Evolutionary conservation across 2,113 vertebrate genomes (phyloP).

Genomic region (Calyptomena viridis): DNA sequence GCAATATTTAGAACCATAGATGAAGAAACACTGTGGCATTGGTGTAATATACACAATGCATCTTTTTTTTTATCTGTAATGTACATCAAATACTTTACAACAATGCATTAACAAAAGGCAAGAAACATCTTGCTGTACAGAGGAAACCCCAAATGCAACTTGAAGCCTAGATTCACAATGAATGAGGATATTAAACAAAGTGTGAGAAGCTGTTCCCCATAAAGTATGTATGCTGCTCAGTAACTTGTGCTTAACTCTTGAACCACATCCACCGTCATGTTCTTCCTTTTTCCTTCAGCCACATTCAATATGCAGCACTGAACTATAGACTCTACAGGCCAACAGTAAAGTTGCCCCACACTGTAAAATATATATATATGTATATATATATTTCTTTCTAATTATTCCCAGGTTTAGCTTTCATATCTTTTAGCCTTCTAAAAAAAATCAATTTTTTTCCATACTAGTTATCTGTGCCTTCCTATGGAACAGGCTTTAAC

Average conservation of each 20-base stretch:
- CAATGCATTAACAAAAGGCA: conserved; percentile 96
- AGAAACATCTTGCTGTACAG: conserved; percentile 84
- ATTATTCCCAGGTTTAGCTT: conserved; percentile 63
- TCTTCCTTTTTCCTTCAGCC: conserved; percentile 59
- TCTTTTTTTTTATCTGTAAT: conserved; percentile 84
- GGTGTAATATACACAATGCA: conserved; percentile 95
- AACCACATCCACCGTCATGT: conserved; percentile 54
- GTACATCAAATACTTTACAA: conserved; percentile 99
- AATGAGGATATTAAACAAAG: conserved; percentile 82
- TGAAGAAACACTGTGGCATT: conserved; percentile 86
- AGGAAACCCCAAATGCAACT: conserved; percentile 86
- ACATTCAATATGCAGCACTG: conserved; percentile 66
- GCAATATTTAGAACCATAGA: conserved; percentile 86
- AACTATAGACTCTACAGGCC: conserved; percentile 61
- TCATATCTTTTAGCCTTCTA: conserved; percentile 66
- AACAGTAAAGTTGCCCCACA: conserved; percentile 54
- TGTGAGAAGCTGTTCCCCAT: conserved; percentile 88
- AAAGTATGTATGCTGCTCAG: conserved; percentile 75
- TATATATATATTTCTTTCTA: conserved; percentile 72
- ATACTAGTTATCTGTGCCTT: conserved; percentile 75
- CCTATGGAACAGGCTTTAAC: conserved; percentile 85
- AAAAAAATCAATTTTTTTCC: conserved; percentile 66
- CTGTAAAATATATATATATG: conserved; percentile 54
- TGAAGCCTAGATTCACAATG: conserved; percentile 86
- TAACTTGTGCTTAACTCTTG: conserved; percentile 82